Percentiles rank a stretch among this genome's conserved stretches.
These are phyloP conservation scores for Proteles cristata DNA, from an alignment of 2,113 vertebrate species.

Conservation along the genomic window DNA sequence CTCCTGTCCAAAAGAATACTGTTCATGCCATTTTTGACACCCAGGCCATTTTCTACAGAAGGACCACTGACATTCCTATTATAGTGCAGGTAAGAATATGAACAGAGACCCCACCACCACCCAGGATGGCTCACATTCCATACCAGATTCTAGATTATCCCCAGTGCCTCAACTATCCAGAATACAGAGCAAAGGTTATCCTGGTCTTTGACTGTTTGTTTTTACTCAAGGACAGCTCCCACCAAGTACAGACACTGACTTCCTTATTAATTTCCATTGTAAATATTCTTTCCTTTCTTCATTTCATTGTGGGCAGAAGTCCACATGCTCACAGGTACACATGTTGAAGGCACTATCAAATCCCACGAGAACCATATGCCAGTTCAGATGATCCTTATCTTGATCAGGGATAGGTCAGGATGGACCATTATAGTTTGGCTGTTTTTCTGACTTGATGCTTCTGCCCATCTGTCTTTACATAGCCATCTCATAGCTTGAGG, in stretches of 20 bases:
- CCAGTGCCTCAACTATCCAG: neutral
- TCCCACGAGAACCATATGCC: neutral
- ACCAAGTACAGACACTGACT: neutral
- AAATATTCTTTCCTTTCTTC: neutral
- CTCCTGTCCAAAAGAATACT: slow-evolving; percentile 85
- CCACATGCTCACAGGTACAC: neutral
- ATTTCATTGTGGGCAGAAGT: neutral
- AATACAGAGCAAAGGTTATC: neutral
- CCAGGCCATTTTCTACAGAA: slow-evolving; percentile 94
- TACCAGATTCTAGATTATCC: neutral
- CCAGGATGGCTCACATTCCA: neutral
- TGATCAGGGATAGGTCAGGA: neutral
- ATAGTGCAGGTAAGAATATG: slow-evolving; percentile 90
- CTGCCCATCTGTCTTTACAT: neutral
- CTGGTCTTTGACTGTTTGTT: neutral
- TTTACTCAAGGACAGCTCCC: neutral
- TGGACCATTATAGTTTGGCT: neutral
- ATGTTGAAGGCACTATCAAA: neutral
- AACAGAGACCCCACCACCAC: accelerated
- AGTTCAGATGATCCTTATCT: neutral
- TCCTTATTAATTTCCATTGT: neutral
- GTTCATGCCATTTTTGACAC: slow-evolving; percentile 88
- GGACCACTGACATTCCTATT: slow-evolving; percentile 88
- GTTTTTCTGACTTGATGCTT: neutral
- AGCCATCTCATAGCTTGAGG: neutral